Base-by-base conservation (phyloP, 2,797 vertebrate genomes). In the Artibeus jamaicensis region DNA sequence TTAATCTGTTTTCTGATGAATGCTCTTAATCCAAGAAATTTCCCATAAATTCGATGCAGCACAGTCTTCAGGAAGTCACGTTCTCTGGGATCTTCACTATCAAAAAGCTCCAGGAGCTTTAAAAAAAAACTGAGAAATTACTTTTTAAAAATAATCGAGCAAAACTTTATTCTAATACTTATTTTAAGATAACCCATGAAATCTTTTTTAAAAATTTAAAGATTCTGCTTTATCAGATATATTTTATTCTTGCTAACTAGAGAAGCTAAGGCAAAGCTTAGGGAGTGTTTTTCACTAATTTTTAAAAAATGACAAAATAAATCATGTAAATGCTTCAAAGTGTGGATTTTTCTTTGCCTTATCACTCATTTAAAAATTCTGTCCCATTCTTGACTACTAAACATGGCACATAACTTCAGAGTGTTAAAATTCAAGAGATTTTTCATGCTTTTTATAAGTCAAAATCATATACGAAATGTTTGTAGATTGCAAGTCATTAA, bases 1-100 rank as follows among this genome's bases (percentile, higher is more conserved):
- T 99, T 99, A 95, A 99, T 99, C 97, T 99, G 99, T 98, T 99
- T 99, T 98, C 99, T 99, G 98, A 99, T 99, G 98, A 99, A 99
- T 24, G 99, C 99, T 96, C 99, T 98, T 97, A 99, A 98, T 65
- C 99, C 99, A 0, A 99, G 99, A 98, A 99, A 99, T 98, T 99
- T 99, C 92, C 99, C 99, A 74, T 99, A 99, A 97, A 99, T 99
- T 93, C 99, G 99, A 98, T 99, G 99, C 86, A 99, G 99, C 97
- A 99, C 99, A 3, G 99, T 99, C 99, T 99, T 99, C 70, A 99
- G 98, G 98, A 99, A 99, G 98, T 99, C 99, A 78, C 99, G 99
- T 97, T 99, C 99, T 96, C 99, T 98, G 29, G 99, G 99, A 98
- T 99, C 99, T 99, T 99, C 99, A 62, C 99, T 99, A 98, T 99